phyloP scores from a whole-genome alignment of 1,140 invertebrate species.

The Cherax destructor region DNA sequence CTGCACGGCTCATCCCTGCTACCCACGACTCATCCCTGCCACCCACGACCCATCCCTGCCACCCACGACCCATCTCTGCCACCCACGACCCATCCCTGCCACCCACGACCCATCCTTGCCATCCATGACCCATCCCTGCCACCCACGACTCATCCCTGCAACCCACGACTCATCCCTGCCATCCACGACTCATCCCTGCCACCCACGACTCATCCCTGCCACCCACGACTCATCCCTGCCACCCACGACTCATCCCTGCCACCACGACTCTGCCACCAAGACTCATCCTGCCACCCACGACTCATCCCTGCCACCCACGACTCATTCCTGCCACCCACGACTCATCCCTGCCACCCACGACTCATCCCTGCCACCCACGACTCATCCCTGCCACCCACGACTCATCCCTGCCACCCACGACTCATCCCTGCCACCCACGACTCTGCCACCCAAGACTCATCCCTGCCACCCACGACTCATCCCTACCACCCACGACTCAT shows the following conservation, averaged over 20 bases:
- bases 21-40: not conserved
- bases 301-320: not conserved
- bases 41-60: not conserved
- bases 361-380: not conserved
- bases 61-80: not conserved
- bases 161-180: not conserved
- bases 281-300: not conserved
- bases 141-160: not conserved
- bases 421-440: not conserved
- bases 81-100: too few relatives aligned
- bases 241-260: not conserved
- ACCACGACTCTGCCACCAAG: not conserved
- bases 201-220: not conserved
- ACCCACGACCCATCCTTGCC: not conserved
- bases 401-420: too few relatives aligned
- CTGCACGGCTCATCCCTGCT: not conserved
- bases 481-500: not conserved
- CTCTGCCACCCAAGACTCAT: too few relatives aligned
- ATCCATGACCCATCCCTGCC: not conserved
- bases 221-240: not conserved
- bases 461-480: not conserved
- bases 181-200: not conserved
- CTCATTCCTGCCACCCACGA: not conserved
- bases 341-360: not conserved
- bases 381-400: not conserved